Base-by-base conservation (phyloP, 2,888 invertebrate genomes). In the Choreutis nemorana region DNA sequence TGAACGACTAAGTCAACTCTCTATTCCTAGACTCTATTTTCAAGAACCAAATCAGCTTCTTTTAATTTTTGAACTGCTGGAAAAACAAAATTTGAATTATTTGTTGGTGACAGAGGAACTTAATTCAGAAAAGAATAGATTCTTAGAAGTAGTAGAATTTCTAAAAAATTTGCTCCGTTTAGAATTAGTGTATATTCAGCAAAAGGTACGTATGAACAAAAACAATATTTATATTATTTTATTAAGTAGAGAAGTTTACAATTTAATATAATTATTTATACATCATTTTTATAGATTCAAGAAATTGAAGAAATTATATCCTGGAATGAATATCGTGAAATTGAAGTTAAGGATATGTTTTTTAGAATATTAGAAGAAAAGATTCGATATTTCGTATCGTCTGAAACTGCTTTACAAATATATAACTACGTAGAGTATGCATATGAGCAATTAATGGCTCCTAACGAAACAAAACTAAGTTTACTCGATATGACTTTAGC, bases 381-480 rank as follows among this genome's bases (percentile, higher is more conserved):
- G 40, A 82, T 86, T 35, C 77, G 72, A 22, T 59, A 78, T 13
- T 57, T 85, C 15, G 58, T 86, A 1, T 81, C 83, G 26, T 83
- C 85, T 3, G 81, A 83, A 31, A 72, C 75, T n/a, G 77, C 82
- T 4, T 57, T 87, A 25, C 79, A 83, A 49, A 59, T 87, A 33
- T 78, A 81, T 34, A 83, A 84, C 16, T 85, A 83, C 42, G 80
- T 87, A 2, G 85, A 87, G 55, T 86, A 86, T 46, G 73, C 86
- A 1, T 88, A 85, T 48, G 85, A 86, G 52, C 68, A 78, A 18
- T 63, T 85, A 12, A 72, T 87, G 18, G 82, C 81, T 1, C 68
- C 81, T 1, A 86, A 85, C 45, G 84, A 86, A 37, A 82, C 82
- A 1, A 82, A 83, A 41, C 56, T 85, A 6, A 78, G 72, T 35